Evolutionary conservation across 2,113 vertebrate genomes (phyloP).

Genomic region (Heliornis fulica): DNA sequence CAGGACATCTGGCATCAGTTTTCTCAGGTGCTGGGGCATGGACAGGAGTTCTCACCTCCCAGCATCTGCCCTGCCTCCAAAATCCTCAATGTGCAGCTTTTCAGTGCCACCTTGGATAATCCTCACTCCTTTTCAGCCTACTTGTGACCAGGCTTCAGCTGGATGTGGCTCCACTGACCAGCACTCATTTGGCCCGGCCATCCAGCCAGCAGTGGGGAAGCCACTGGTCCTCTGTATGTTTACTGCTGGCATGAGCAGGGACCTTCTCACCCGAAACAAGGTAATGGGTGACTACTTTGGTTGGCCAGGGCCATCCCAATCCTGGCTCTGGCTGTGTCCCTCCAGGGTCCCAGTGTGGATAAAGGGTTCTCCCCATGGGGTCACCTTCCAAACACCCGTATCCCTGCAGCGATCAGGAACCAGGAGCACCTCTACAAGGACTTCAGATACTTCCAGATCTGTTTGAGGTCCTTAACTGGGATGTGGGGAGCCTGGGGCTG

Average conservation of each 20-base stretch:
- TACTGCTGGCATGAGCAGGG: neutral
- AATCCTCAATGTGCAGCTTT: fast-evolving
- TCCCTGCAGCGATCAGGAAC: fast-evolving
- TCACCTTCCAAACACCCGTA: neutral
- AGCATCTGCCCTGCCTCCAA: neutral
- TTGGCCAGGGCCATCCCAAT: fast-evolving
- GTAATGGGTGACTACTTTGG: neutral
- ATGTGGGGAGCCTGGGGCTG: neutral
- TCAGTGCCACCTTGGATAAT: fast-evolving
- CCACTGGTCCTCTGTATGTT: neutral
- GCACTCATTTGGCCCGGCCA: no score
- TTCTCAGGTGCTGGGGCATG: fast-evolving
- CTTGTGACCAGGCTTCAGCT: no score
- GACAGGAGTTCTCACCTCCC: neutral
- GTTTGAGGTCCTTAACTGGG: neutral
- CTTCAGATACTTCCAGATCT: fast-evolving
- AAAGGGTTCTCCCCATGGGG: neutral
- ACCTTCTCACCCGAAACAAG: neutral
- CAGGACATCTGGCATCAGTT: neutral
- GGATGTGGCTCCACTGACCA: no score
- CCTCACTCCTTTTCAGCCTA: neutral
- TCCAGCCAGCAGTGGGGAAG: neutral
- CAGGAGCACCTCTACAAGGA: neutral
- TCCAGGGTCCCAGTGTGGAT: neutral
- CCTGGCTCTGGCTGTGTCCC: neutral